Evolutionary conservation across 2,888 invertebrate genomes (phyloP).

Genomic region (Bruchidius siliquastri): DNA sequence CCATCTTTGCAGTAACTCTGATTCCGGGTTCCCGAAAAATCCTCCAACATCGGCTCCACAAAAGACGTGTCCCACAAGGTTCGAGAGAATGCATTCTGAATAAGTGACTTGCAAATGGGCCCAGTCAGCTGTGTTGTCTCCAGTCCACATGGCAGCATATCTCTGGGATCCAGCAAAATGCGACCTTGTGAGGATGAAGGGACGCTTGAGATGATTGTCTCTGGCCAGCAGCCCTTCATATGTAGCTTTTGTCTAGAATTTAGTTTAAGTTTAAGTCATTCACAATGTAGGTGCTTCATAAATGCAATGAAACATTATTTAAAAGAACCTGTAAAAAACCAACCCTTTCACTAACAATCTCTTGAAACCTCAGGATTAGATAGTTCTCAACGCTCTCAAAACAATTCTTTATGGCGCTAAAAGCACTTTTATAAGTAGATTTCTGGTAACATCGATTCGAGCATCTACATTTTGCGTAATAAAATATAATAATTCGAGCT

Average conservation of each 20-base stretch:
- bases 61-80: conserved; percentile 80
- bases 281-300: too few relatives aligned
- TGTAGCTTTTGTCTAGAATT: conserved; percentile 54
- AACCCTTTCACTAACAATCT: too few relatives aligned
- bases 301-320: too few relatives aligned
- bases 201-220: conserved; percentile 58
- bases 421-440: too few relatives aligned
- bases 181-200: conserved; percentile 85
- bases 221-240: conserved; percentile 55
- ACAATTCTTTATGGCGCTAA: too few relatives aligned
- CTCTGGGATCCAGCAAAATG: conserved; percentile 91
- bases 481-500: too few relatives aligned
- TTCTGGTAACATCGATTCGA: too few relatives aligned
- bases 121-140: conserved; percentile 94
- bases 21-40: conserved; percentile 51
- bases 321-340: too few relatives aligned
- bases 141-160: conserved; percentile 91
- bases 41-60: conserved; percentile 95
- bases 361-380: too few relatives aligned
- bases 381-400: too few relatives aligned
- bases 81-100: conserved; percentile 77
- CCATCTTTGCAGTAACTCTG: conserved; percentile 20
- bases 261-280: too few relatives aligned
- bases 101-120: conserved; percentile 75
- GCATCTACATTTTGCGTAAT: too few relatives aligned